Evolutionary conservation across 2,797 vertebrate species (phyloP).

Genomic region (Sebastes nivosus): DNA sequence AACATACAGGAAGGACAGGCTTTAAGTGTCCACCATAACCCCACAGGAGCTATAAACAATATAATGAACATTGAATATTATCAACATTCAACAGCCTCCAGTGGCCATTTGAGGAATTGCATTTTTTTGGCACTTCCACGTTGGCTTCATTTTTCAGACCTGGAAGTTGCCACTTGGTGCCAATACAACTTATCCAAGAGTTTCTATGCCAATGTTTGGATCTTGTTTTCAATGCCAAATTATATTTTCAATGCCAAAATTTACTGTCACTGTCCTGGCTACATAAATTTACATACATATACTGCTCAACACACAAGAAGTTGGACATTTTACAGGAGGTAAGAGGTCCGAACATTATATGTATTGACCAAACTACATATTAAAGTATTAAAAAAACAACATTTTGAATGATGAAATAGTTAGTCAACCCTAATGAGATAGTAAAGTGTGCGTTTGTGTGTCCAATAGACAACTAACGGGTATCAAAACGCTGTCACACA

Average conservation of each 20-base stretch:
- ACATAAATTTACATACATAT: neutral
- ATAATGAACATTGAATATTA: no score
- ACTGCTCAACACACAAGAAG: neutral
- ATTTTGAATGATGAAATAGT: neutral
- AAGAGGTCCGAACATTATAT: neutral
- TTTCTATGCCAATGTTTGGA: neutral
- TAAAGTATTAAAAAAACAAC: no score
- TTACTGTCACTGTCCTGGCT: neutral
- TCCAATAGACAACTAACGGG: conserved; percentile 86
- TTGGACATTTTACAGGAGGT: neutral
- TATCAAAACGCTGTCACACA: conserved; percentile 83
- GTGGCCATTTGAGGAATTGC: neutral
- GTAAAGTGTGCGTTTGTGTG: conserved; percentile 29
- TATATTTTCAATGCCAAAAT: neutral
- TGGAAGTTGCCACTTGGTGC: neutral
- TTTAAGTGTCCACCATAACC: no score
- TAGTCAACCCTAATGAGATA: neutral
- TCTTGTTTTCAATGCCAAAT: neutral
- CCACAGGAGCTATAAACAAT: no score
- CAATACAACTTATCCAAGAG: neutral
- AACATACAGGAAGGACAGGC: no score
- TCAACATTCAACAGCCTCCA: no score
- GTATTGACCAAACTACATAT: neutral
- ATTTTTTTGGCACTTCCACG: no score
- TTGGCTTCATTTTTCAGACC: neutral